A percentile compares a stretch with the other conserved stretches of the same genome.
Conservation (phyloP, 30 jellyfish, hydroid and myxozoan genomes). For the Mastigias papua region DNA sequence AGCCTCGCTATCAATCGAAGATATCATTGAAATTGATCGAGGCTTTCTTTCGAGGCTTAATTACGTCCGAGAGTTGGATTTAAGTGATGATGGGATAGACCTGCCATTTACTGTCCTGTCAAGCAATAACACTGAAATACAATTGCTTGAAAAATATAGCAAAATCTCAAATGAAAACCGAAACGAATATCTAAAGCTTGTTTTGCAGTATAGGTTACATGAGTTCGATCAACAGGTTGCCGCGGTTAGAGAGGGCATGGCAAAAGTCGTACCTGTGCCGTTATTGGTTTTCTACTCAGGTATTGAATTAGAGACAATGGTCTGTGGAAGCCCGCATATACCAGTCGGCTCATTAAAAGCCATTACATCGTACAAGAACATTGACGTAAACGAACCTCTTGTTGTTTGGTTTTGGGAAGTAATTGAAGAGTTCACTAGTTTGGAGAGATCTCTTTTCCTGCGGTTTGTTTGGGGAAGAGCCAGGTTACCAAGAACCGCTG, state of each 20-base stretch:
- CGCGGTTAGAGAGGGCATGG: conserved; percentile 90
- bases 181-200: conserved; percentile 59
- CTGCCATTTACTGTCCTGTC: conserved; percentile 73
- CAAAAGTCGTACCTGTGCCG: conserved; percentile 89
- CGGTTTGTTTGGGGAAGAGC: conserved; percentile 98
- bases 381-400: conserved; percentile 74
- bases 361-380: conserved; percentile 81
- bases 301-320: conserved; percentile 83
- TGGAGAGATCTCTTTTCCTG: conserved; percentile 88
- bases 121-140: conserved; percentile 57
- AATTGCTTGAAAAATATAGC: conserved; percentile 53
- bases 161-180: conserved; percentile 57
- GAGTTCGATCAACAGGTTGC: conserved; percentile 84
- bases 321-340: conserved; percentile 92
- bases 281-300: conserved; percentile 76
- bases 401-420: conserved; percentile 96
- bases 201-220: conserved; percentile 61
- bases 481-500: conserved; percentile 91
- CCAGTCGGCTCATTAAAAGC: conserved; percentile 83
- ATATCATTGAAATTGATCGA: conserved; percentile 77
- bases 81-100: conserved; percentile 55
- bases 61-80: conserved; percentile 58
- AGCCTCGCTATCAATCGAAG: conserved; percentile 71
- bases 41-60: conserved; percentile 77
- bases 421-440: conserved; percentile 81